Base-by-base conservation (phyloP, 2,888 invertebrate species). In the Dichetophora obliterata region DNA sequence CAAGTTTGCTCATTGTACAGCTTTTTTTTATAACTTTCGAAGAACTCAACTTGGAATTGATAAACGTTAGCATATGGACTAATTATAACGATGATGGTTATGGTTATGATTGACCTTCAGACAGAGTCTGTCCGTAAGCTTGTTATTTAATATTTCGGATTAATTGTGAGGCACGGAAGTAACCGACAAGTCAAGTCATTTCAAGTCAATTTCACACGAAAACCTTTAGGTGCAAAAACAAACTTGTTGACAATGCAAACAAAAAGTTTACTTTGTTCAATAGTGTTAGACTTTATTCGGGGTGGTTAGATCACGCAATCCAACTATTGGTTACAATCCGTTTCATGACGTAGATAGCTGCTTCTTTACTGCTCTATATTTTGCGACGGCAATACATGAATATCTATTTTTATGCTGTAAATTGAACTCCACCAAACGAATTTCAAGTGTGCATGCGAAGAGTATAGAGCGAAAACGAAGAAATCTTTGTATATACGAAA, bases 311-410 rank as follows among this genome's bases (percentile, higher is more conserved):
- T 27, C 52, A 74, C 24, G 65, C 52, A 65, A 65, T 74, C 54
- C 65, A 50, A 63, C 74, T 65, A 50, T 31, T 65, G 63, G 19
- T 22, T 6, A 8, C 19, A 50, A 16, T 61, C 24, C 54, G 54
- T 52, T 66, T 52, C 37, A 48, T 74, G 74, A 74, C 74, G 74
- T 74, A 74, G 37, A 65, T 54, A 66, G 65, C 66, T 61, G n/a
- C 14, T 50, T 14, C n/a, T 52, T 11, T 73, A 52, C n/a, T 73
- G 27, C 73, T 63, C 31, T 63, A 73, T 63, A 63, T 73, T 73
- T 50, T 31, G n/a, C 68, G 66, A 70, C 52, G 48, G 50, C 59
- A 59, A 65, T 71, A 66, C 50, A n/a, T 52, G 63, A 24, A 63
- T 52, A 59, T 65, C 74, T 74, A 74, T 74, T 74, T 74, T 66